Percentiles rank a stretch among this genome's conserved stretches.
phyloP scores from a whole-genome alignment of 1,140 invertebrate genomes.

The Neotoxoptera formosana region DNA sequence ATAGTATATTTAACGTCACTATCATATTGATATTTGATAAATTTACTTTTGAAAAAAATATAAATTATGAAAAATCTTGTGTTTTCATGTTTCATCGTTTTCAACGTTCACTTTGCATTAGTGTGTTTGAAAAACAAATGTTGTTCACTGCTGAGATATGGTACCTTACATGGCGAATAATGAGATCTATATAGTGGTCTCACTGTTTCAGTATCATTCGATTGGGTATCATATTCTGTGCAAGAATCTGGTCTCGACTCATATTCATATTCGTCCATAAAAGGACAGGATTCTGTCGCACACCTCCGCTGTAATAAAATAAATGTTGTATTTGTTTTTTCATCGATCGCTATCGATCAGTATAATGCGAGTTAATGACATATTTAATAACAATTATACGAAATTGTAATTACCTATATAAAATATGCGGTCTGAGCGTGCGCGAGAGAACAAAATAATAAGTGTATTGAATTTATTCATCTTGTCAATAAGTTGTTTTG shows the following conservation, averaged over 20 bases:
- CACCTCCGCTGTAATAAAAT: slow-evolving; percentile 26
- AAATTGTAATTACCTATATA: not conserved
- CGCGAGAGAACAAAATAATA: not conserved
- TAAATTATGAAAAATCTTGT: not conserved
- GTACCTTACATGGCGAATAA: slow-evolving; percentile 45
- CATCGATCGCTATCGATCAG: not conserved
- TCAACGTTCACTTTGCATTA: slow-evolving; percentile 10
- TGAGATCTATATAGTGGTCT: slow-evolving; percentile 19
- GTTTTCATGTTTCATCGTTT: not conserved
- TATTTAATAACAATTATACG: not conserved
- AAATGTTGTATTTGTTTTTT: not conserved
- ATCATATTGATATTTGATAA: not conserved
- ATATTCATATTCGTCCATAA: slow-evolving; percentile 26
- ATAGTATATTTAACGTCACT: not conserved
- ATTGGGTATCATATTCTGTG: slow-evolving; percentile 27
- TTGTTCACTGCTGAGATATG: not conserved
- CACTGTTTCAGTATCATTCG: not conserved
- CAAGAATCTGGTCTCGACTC: slow-evolving; percentile 22
- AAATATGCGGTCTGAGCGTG: not conserved
- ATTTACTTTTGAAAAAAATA: not conserved
- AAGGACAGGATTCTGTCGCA: not conserved
- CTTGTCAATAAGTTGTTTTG: not conserved
- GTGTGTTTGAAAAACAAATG: slow-evolving; percentile 20
- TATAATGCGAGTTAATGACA: not conserved
- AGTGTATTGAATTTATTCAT: not conserved